Evolutionary conservation across 2,113 vertebrate genomes (phyloP), one percentile per base, ranked within the genome.

Genomic region (Coracopsis vasa): DNA sequence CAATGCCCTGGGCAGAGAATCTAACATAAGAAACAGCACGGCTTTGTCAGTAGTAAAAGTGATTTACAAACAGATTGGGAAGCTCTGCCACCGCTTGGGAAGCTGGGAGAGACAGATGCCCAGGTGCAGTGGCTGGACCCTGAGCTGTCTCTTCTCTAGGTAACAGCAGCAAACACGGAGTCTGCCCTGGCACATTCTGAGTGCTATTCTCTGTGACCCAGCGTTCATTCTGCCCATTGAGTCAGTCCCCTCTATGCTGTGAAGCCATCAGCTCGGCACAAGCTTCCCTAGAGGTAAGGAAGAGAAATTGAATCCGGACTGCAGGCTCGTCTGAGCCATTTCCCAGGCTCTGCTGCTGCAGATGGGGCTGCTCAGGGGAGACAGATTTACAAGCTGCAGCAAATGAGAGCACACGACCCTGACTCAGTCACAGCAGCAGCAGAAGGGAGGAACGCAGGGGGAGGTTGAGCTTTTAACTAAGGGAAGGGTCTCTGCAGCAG

Each of bases 381-480:
- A 25, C 60, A 95, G 90, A 92, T 97, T 96, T 91, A 96, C 95
- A 90, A 84, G 94, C 90, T 87, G 92, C 88, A 75, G 41, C 94
- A 87, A 94, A 95, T 92, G 11, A 65, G 94, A 82, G 73, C 48
- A 27, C 94, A 85, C 2, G 35, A 89, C 87, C 80, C 88, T 17
- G 10, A 16, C 75, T 95, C 67, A 24, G 47, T 5, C 88, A 14
- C 88, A 74, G 25, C 74, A 48, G 81, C 80, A 72, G 81, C 78
- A 70, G 93, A 44, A 89, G 92, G 54, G 64, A 33, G 17, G 16
- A 87, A 75, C 80, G 11, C 13, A 28, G 23, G 44, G 51, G 15
- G 20, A 56, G 50, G 33, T 5, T 58, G 33, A 24, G 33, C 56
- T 58, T 35, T 58, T 2, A 24, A 7, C 56, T 58, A 58, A 70